Percentiles rank a stretch among this genome's conserved stretches.
Evolutionary conservation across 2,797 vertebrate genomes (phyloP).

Genomic region (Anableps anableps): DNA sequence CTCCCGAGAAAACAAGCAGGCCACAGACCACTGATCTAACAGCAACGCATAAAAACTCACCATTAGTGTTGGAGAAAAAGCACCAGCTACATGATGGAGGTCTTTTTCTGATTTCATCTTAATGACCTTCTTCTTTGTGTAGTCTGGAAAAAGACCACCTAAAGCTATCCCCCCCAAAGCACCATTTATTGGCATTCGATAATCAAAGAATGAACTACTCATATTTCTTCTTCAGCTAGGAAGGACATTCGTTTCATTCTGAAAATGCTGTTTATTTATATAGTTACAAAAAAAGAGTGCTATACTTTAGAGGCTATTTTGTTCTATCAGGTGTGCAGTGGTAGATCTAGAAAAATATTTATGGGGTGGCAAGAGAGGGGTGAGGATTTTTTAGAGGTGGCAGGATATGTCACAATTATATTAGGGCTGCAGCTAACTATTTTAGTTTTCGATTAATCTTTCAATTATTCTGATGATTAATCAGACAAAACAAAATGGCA

Average conservation of each 20-base stretch:
- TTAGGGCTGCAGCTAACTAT: too few relatives aligned
- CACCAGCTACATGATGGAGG: slow-evolving; percentile 51
- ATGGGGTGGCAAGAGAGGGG: too few relatives aligned
- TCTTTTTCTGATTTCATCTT: slow-evolving; percentile 35
- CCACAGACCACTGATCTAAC: slow-evolving; percentile 52
- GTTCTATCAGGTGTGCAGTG: background rate
- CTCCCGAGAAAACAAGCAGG: slow-evolving; percentile 72
- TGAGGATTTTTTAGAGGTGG: too few relatives aligned
- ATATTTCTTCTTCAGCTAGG: background rate
- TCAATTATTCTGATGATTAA: too few relatives aligned
- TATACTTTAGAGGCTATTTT: background rate
- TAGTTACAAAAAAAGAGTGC: background rate
- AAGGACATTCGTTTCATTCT: background rate
- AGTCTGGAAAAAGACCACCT: slow-evolving; percentile 19
- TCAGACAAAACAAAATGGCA: too few relatives aligned
- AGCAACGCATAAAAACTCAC: slow-evolving; percentile 43
- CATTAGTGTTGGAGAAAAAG: slow-evolving; percentile 51
- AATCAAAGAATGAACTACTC: background rate
- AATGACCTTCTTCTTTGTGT: slow-evolving; percentile 37
- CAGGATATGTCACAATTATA: too few relatives aligned
- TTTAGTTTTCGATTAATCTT: too few relatives aligned
- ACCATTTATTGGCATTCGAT: slow-evolving; percentile 9
- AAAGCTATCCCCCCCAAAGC: background rate
- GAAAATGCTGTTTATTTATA: background rate
- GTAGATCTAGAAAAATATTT: too few relatives aligned